These are phyloP conservation scores for Dendrolimus kikuchii DNA, from an alignment of 1,140 invertebrate species.

Conservation along the genomic window DNA sequence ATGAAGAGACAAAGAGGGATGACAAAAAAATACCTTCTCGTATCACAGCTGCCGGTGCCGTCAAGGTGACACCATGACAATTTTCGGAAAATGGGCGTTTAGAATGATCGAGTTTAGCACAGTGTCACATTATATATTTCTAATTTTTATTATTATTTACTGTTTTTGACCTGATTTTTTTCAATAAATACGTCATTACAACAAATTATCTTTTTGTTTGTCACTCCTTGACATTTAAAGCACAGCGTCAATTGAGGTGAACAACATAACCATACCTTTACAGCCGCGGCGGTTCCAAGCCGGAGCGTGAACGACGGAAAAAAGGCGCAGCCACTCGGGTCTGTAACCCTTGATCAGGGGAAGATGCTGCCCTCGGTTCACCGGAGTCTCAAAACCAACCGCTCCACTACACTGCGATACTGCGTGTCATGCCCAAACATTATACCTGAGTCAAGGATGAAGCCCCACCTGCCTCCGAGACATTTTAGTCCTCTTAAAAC, in stretches of 20 bases:
- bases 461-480: conserved; percentile 2
- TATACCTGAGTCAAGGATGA: conserved; percentile 7
- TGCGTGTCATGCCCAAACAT: conserved; percentile 29
- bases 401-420: conserved; percentile 11
- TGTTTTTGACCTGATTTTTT: background rate
- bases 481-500: conserved; percentile 14
- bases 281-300: conserved; percentile 22
- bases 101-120: background rate
- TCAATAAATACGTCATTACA: background rate
- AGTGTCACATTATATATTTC: background rate
- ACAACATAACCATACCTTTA: conserved; percentile 27
- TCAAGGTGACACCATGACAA: conserved; percentile 18
- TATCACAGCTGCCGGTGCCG: conserved; percentile 2
- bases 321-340: conserved; percentile 8
- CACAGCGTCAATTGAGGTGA: conserved; percentile 18
- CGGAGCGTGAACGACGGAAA: conserved; percentile 15
- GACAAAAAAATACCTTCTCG: conserved; percentile 16
- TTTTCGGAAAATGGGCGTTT: conserved; percentile 2
- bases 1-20: conserved; percentile 10
- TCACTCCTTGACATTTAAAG: background rate
- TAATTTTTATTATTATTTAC: background rate
- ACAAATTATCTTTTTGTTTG: background rate
- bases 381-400: background rate
- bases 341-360: conserved; percentile 13
- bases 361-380: conserved; percentile 10